phyloP scores from a whole-genome alignment of 2,113 vertebrate species.

The Calypte anna region DNA sequence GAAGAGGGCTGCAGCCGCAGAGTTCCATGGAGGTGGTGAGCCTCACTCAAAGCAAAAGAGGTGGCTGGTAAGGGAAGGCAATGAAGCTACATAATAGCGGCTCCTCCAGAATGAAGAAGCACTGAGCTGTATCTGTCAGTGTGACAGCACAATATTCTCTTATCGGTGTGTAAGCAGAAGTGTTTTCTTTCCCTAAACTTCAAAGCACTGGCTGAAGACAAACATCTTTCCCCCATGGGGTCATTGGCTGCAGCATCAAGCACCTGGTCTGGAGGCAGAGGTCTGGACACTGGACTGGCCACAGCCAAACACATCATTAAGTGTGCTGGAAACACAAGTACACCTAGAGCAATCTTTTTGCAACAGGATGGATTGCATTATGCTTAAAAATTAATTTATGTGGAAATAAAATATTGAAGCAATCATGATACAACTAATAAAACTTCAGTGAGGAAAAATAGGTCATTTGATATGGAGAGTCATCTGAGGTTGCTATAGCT shows the following conservation, averaged over 20 bases:
- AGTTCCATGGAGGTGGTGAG: not conserved
- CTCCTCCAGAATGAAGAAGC: not conserved
- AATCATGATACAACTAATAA: not conserved
- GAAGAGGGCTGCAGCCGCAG: not conserved
- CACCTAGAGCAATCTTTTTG: not conserved
- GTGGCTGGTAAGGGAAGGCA: not conserved
- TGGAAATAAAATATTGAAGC: slow-evolving; percentile 16
- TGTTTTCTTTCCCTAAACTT: not conserved
- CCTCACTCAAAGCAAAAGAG: not conserved
- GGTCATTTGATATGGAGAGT: not conserved
- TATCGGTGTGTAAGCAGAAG: not conserved
- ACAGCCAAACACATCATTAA: not conserved
- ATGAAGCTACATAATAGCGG: not conserved
- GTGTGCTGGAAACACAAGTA: not conserved
- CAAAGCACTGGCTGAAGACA: not conserved
- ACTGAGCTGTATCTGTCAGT: not conserved
- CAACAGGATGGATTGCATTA: not conserved
- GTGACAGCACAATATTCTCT: not conserved
- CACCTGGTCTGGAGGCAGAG: not conserved
- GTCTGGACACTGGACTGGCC: not conserved
- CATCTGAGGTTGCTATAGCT: not conserved
- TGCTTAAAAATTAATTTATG: slow-evolving; percentile 6
- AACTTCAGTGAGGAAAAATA: not conserved
- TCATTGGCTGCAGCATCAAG: not conserved
- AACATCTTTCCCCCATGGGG: not conserved